phyloP scores from a whole-genome alignment of 1,140 invertebrate genomes.

The Aethina tumida region DNA sequence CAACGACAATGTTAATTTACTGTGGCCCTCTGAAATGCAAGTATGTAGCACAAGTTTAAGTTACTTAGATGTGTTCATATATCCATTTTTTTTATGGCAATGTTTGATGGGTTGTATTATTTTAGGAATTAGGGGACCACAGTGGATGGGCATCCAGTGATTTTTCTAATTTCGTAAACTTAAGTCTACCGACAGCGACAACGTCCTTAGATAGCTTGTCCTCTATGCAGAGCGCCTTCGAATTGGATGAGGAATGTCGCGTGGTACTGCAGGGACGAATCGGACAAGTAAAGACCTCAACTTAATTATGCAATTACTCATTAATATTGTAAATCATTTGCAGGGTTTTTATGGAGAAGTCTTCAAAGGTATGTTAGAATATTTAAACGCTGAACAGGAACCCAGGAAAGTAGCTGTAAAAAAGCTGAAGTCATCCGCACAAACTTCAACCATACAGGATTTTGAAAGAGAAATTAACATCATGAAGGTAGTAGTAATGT shows the following conservation, averaged over 20 bases:
- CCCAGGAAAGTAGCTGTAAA: conserved; percentile 61
- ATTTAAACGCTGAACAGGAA: conserved; percentile 33
- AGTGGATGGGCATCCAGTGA: conserved; percentile 21
- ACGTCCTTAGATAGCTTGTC: conserved; percentile 32
- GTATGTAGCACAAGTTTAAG: no score
- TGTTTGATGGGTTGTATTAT: no score
- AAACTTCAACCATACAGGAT: conserved; percentile 41
- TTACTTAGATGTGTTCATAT: no score
- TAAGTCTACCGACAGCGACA: conserved; percentile 29
- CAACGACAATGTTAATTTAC: no score
- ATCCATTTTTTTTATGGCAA: no score
- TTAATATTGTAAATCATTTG: conserved; percentile 6
- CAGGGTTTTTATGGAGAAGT: conserved; percentile 66
- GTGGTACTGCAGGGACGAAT: conserved; percentile 49
- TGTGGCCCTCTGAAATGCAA: no score
- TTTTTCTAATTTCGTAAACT: conserved; percentile 30
- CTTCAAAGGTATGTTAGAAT: conserved; percentile 49
- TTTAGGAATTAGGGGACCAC: background rate
- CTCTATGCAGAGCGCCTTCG: conserved; percentile 34
- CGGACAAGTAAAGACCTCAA: conserved; percentile 43
- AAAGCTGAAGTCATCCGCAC: conserved; percentile 46
- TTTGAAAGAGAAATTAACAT: conserved; percentile 66
- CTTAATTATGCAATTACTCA: no score
- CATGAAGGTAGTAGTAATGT: conserved; percentile 53
- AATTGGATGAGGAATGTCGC: conserved; percentile 41